Evolutionary conservation across 2,113 vertebrate genomes (phyloP).

Genomic region (Athene noctua): DNA sequence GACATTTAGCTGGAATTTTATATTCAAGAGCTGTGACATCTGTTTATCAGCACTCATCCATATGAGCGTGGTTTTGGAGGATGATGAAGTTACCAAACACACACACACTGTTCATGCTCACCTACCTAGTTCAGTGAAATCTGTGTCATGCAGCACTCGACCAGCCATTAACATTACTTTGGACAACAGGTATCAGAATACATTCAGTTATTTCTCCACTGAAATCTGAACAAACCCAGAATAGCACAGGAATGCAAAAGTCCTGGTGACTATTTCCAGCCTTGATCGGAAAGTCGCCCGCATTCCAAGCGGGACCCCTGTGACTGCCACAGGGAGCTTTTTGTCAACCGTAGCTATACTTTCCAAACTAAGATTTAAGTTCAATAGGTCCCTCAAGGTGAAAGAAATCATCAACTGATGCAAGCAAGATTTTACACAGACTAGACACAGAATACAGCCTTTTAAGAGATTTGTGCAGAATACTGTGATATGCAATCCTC

Average conservation of each 20-base stretch:
- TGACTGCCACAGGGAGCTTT: background rate
- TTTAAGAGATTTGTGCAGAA: background rate
- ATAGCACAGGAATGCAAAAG: fast-evolving
- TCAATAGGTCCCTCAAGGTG: background rate
- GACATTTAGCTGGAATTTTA: background rate
- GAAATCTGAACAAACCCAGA: background rate
- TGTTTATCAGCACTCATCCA: background rate
- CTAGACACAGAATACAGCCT: background rate
- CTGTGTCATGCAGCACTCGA: fast-evolving
- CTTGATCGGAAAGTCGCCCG: background rate
- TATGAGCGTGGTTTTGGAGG: fast-evolving
- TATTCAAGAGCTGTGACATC: background rate
- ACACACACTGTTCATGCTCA: background rate
- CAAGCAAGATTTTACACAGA: background rate
- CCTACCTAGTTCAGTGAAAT: background rate
- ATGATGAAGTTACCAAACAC: background rate
- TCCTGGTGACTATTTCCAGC: background rate
- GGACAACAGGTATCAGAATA: background rate
- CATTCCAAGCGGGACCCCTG: background rate
- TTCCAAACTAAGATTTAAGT: background rate
- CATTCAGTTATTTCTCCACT: background rate
- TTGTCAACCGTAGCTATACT: fast-evolving
- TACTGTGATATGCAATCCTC: background rate
- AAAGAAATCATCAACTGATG: background rate
- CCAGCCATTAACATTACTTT: background rate